Evolutionary conservation across 2,888 invertebrate genomes (phyloP).

Genomic region (Alviniconcha strummeri): DNA sequence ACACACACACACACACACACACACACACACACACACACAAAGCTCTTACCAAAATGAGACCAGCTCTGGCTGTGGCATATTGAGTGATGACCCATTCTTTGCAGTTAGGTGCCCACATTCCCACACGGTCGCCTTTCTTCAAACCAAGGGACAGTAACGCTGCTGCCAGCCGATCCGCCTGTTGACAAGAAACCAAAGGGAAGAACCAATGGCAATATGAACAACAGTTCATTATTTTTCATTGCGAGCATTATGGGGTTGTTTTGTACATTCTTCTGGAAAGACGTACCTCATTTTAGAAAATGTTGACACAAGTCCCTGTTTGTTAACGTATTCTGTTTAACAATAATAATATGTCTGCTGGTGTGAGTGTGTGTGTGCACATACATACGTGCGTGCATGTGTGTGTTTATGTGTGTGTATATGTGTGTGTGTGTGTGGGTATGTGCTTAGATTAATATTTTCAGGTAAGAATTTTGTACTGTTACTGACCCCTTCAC

Average conservation of each 20-base stretch:
- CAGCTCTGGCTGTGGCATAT: constrained; percentile 83
- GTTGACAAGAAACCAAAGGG: constrained; percentile 6
- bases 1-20: too few relatives aligned
- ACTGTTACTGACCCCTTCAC: too few relatives aligned
- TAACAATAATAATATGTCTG: not conserved
- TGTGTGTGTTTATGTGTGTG: not conserved
- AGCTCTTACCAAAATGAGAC: constrained; percentile 80
- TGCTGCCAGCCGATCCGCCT: constrained; percentile 84
- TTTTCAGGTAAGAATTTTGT: too few relatives aligned
- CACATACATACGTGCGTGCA: not conserved
- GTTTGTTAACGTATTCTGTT: too few relatives aligned
- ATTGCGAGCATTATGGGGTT: too few relatives aligned
- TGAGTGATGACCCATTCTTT: constrained; percentile 85
- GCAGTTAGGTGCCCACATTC: constrained; percentile 87
- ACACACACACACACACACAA: too few relatives aligned
- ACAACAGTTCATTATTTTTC: too few relatives aligned
- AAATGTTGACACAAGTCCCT: too few relatives aligned
- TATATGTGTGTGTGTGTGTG: not conserved
- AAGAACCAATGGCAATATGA: too few relatives aligned
- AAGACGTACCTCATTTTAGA: too few relatives aligned
- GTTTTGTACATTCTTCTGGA: too few relatives aligned
- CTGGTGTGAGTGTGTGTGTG: not conserved
- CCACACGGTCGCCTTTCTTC: constrained; percentile 83
- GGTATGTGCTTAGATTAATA: not conserved
- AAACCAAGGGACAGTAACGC: constrained; percentile 83